Evolutionary conservation across 2,113 vertebrate species (phyloP).

Genomic region (Machaerirhynchus nigripectus): DNA sequence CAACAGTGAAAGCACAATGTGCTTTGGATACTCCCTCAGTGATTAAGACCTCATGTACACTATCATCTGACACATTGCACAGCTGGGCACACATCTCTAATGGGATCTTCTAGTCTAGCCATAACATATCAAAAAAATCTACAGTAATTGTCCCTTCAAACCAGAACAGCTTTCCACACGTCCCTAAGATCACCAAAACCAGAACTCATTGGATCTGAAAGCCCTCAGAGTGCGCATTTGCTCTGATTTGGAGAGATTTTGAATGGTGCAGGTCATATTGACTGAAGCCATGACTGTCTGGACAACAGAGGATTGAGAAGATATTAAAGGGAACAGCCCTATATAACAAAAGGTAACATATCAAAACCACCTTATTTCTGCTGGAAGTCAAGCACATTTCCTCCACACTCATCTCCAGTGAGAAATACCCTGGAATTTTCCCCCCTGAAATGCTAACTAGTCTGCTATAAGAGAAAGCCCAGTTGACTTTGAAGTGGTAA

Average conservation of each 20-base stretch:
- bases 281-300: background rate
- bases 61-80: background rate
- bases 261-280: background rate
- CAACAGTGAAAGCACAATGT: background rate
- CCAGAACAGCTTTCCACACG: background rate
- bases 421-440: background rate
- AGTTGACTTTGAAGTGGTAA: slow-evolving; percentile 43
- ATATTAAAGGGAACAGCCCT: background rate
- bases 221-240: background rate
- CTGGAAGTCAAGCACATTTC: background rate
- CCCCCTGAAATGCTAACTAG: background rate
- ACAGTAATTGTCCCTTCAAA: background rate
- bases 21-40: background rate
- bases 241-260: background rate
- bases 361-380: background rate
- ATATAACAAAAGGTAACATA: background rate
- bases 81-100: background rate
- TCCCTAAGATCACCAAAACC: background rate
- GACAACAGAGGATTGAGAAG: background rate
- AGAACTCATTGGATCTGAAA: background rate
- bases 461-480: background rate
- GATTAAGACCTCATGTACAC: background rate
- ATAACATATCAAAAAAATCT: background rate
- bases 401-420: background rate
- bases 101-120: background rate